Percentiles rank a stretch among this genome's conserved stretches.
Evolutionary conservation across 2,797 vertebrate species (phyloP).

Genomic region (Tamandua tetradactyla): DNA sequence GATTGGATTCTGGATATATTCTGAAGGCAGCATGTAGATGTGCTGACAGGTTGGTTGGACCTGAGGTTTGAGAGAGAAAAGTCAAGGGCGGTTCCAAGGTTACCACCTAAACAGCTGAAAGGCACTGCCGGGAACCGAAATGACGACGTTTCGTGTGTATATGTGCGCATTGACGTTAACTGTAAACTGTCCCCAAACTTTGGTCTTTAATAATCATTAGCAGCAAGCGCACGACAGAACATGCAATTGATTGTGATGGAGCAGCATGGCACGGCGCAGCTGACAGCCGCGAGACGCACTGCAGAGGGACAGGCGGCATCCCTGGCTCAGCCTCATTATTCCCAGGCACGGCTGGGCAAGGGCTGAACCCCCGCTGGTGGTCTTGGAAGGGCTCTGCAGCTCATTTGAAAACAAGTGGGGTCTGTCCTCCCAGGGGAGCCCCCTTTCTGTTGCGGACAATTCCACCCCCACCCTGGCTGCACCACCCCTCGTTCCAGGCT

Average conservation of each 20-base stretch:
- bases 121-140: background rate
- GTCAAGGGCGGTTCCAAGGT: constrained; percentile 15
- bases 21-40: background rate
- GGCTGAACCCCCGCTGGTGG: background rate
- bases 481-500: fast-evolving
- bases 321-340: background rate
- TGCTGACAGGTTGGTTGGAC: background rate
- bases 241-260: background rate
- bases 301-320: background rate
- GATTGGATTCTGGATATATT: background rate
- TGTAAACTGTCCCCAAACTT: background rate
- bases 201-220: constrained; percentile 23
- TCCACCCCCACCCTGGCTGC: background rate
- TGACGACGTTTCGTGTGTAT: background rate
- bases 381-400: background rate
- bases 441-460: background rate
- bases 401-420: background rate
- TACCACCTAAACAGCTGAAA: background rate
- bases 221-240: background rate
- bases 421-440: background rate
- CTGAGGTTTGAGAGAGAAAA: background rate
- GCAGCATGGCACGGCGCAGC: fast-evolving
- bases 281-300: background rate
- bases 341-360: background rate
- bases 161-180: background rate